Conservation (phyloP, 1,140 invertebrate genomes). For the Drosophila eugracilis region DNA sequence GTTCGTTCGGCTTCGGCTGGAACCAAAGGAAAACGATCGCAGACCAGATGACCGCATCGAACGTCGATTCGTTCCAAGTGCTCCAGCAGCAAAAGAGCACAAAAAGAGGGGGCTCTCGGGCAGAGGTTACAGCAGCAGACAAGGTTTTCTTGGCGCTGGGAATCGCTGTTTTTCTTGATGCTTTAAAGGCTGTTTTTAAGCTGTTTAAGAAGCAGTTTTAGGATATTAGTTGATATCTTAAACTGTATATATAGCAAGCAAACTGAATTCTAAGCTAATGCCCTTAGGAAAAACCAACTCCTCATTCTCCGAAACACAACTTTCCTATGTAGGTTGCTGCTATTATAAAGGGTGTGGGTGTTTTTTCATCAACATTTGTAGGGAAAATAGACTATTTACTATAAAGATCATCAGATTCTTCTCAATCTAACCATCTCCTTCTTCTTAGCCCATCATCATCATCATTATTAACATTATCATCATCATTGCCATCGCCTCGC, state of each 20-base stretch:
- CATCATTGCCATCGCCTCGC: constrained; percentile 29
- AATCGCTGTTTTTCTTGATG: no score
- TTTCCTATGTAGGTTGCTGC: background rate
- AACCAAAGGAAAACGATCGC: constrained; percentile 78
- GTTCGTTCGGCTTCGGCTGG: constrained; percentile 71
- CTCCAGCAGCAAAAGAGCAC: constrained; percentile 45
- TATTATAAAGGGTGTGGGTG: constrained; percentile 1
- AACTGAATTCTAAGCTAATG: no score
- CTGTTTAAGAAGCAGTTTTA: no score
- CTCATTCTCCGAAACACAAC: no score
- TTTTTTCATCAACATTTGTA: constrained; percentile 68
- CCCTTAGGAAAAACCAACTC: no score
- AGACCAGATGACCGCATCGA: constrained; percentile 80
- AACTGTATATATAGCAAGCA: no score
- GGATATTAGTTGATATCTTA: no score
- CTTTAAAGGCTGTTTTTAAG: no score
- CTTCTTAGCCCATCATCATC: constrained; percentile 25
- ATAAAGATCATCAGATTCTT: constrained; percentile 32
- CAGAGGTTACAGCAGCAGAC: constrained; percentile 30
- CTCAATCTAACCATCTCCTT: background rate
- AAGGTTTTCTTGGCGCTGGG: no score
- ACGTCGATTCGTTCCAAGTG: constrained; percentile 82
- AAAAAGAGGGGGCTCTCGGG: no score
- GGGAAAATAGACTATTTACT: constrained; percentile 14
- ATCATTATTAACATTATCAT: constrained; percentile 8